Conservation (phyloP, 2,888 invertebrate species). For the Drosophila pseudotalamancana region DNA sequence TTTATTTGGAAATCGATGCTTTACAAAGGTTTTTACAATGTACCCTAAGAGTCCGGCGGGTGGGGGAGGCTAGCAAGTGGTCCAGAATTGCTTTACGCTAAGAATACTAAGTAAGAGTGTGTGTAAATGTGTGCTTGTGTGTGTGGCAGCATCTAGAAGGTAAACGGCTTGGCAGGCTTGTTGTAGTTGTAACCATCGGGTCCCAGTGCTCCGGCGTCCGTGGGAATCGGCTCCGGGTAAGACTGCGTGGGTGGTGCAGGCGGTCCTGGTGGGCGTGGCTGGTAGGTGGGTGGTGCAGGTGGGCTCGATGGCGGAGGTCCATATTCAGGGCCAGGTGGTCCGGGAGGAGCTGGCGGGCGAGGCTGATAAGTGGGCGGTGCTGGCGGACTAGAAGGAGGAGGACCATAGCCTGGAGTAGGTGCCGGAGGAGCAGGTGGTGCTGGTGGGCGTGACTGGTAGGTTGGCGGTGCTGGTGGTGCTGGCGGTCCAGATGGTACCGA, state of each 20-base stretch:
- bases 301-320: constrained; percentile 29
- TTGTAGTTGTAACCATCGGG: constrained; percentile 84
- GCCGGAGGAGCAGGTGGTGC: constrained; percentile 26
- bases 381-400: constrained; percentile 45
- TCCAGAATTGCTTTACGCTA: constrained; percentile 30
- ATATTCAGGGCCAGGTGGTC: constrained; percentile 25
- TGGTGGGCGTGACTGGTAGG: constrained; percentile 36
- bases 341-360: constrained; percentile 44
- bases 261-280: constrained; percentile 38
- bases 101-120: constrained; percentile 32
- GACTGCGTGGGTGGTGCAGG: constrained; percentile 21
- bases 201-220: constrained; percentile 79
- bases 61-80: constrained; percentile 3
- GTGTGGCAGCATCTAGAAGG: constrained; percentile 65
- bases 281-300: constrained; percentile 21
- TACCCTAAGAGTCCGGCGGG: constrained; percentile 38
- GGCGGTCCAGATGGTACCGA: constrained; percentile 27
- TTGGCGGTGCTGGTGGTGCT: constrained; percentile 28
- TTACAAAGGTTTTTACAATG: constrained; percentile 51
- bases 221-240: constrained; percentile 41
- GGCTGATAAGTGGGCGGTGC: constrained; percentile 51
- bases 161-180: constrained; percentile 82
- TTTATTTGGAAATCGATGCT: constrained; percentile 66
- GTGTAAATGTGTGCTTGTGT: constrained; percentile 6
- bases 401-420: constrained; percentile 45